Evolutionary conservation across 2,888 invertebrate species (phyloP).

Genomic region (Drosophila phalerata): DNA sequence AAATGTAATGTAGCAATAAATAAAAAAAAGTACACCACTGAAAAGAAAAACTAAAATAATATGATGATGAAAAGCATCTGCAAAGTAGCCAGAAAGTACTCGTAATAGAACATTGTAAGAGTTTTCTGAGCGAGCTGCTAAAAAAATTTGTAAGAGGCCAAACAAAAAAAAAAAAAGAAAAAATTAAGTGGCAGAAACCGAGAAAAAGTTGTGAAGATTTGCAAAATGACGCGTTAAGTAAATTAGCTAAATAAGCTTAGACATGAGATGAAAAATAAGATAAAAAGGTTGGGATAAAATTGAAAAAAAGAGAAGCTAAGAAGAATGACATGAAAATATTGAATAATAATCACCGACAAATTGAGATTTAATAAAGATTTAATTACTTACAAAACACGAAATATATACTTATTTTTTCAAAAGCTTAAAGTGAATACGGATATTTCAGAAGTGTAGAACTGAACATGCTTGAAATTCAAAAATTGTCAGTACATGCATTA

Average conservation of each 20-base stretch:
- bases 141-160: conserved; percentile 41
- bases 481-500: not conserved
- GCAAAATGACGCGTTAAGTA: conserved; percentile 47
- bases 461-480: not conserved
- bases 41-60: conserved; percentile 15
- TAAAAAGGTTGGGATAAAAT: conserved; percentile 19
- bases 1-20: conserved; percentile 45
- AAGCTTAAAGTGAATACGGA: not conserved
- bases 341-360: conserved; percentile 80
- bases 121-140: conserved; percentile 21
- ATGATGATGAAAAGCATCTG: conserved; percentile 20
- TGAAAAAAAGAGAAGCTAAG: conserved; percentile 21
- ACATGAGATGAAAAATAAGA: conserved; percentile 34
- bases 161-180: conserved; percentile 5
- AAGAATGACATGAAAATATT: conserved; percentile 69
- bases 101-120: conserved; percentile 16
- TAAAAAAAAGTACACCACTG: conserved; percentile 41
- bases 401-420: not conserved
- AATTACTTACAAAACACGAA: conserved; percentile 69
- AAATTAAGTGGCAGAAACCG: conserved; percentile 9
- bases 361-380: conserved; percentile 80
- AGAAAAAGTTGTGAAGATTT: conserved; percentile 50
- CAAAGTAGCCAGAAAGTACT: conserved; percentile 24
- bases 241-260: conserved; percentile 56
- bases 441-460: not conserved